These are phyloP conservation scores for Tethea ocularis DNA, from an alignment of 2,888 invertebrate genomes.

Conservation along the genomic window DNA sequence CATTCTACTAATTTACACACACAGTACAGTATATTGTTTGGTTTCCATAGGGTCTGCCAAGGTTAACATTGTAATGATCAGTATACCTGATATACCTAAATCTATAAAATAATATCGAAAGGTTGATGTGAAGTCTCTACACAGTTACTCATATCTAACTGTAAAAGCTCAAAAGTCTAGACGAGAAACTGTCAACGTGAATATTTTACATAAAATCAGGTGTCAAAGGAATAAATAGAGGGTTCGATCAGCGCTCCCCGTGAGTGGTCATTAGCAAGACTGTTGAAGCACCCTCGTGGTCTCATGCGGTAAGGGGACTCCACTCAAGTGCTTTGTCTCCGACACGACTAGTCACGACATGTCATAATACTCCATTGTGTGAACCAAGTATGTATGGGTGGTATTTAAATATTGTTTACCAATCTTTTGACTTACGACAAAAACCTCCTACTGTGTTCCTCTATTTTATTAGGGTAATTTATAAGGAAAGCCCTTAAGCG, in stretches of 20 bases:
- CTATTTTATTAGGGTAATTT: too few relatives aligned
- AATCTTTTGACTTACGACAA: background rate
- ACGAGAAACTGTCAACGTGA: conserved; percentile 16
- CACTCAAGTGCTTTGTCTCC: conserved; percentile 47
- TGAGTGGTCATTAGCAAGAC: conserved; percentile 60
- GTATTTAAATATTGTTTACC: conserved; percentile 38
- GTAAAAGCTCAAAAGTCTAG: conserved; percentile 15
- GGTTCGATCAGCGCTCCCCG: conserved; percentile 40
- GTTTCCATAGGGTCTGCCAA: too few relatives aligned
- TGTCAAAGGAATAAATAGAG: conserved; percentile 27
- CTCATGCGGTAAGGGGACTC: conserved; percentile 50
- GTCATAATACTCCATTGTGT: conserved; percentile 42
- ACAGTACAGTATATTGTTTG: too few relatives aligned
- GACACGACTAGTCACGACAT: conserved; percentile 40
- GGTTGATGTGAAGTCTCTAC: too few relatives aligned
- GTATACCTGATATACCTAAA: too few relatives aligned
- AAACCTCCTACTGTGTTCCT: background rate
- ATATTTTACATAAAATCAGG: conserved; percentile 18
- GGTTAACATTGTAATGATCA: too few relatives aligned
- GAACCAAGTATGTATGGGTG: conserved; percentile 8
- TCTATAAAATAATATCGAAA: too few relatives aligned
- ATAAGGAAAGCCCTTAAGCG: too few relatives aligned
- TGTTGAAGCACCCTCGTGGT: conserved; percentile 49
- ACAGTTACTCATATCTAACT: too few relatives aligned
- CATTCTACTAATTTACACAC: too few relatives aligned